Evolutionary conservation across 2,888 invertebrate genomes (phyloP).

Genomic region (Caenorhabditis panamensis): DNA sequence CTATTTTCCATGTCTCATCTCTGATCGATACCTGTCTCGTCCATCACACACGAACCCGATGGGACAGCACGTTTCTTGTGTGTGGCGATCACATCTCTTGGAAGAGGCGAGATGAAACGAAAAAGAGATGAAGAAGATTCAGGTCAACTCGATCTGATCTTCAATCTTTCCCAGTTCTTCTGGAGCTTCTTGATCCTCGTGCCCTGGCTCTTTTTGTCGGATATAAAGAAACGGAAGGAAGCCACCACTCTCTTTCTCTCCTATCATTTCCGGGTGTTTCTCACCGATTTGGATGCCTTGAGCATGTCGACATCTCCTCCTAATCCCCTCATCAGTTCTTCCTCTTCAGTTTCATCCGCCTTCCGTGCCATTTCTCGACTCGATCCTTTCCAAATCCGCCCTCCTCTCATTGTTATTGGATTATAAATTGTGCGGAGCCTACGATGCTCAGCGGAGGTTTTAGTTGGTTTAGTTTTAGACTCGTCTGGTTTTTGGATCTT

Average conservation of each 20-base stretch:
- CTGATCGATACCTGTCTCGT: not conserved
- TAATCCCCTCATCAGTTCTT: not conserved
- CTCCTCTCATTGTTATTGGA: conserved; percentile 33
- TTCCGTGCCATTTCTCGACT: not conserved
- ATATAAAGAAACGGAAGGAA: too few relatives aligned
- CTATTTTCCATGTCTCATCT: not conserved
- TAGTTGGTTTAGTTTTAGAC: not conserved
- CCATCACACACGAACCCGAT: conserved; percentile 35
- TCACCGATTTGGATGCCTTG: not conserved
- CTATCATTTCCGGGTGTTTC: conserved; percentile 2
- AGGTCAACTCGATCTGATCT: not conserved
- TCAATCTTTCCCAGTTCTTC: too few relatives aligned
- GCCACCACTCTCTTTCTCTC: too few relatives aligned
- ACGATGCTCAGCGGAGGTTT: not conserved
- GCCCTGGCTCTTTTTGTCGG: too few relatives aligned
- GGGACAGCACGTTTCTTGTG: conserved; percentile 40
- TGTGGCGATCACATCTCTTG: not conserved
- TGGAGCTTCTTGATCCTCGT: too few relatives aligned
- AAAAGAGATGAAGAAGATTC: not conserved
- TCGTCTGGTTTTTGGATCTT: too few relatives aligned
- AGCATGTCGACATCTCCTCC: not conserved
- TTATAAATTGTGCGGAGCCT: conserved; percentile 6
- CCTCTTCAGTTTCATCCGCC: not conserved
- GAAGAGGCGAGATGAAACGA: not conserved
- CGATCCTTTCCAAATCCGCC: not conserved